A percentile compares a stretch with the other conserved stretches of the same genome.
phyloP scores from a whole-genome alignment of 2,888 invertebrate species.

The Arge pagana region DNA sequence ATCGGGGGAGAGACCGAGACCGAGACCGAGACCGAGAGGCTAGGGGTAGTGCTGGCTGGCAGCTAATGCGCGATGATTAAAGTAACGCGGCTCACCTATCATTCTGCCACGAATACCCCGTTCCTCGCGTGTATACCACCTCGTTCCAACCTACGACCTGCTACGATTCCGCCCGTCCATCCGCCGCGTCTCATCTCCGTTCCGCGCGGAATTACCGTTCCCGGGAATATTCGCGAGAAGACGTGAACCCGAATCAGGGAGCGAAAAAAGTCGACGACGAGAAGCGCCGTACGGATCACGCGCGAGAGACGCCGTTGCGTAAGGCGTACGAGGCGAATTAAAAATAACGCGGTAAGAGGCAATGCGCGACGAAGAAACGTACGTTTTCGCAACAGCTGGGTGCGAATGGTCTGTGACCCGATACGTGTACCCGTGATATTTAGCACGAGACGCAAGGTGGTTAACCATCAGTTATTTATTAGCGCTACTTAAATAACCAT shows the following conservation, averaged over 20 bases:
- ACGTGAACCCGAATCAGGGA: not conserved
- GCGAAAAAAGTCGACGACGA: not conserved
- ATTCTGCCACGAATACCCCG: slow-evolving; percentile 50
- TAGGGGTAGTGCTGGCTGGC: slow-evolving; percentile 28
- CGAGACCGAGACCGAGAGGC: slow-evolving; percentile 12
- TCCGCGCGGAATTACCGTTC: not conserved
- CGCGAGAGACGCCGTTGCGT: too few relatives aligned
- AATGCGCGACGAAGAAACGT: not conserved
- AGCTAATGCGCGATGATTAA: slow-evolving; percentile 58
- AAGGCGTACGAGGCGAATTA: not conserved
- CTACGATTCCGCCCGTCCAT: not conserved
- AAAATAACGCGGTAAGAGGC: not conserved
- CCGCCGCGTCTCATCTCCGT: not conserved
- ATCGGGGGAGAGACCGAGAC: slow-evolving; percentile 7
- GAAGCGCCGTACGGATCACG: not conserved
- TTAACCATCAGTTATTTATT: slow-evolving; percentile 48
- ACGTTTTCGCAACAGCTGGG: not conserved
- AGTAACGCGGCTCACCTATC: slow-evolving; percentile 57
- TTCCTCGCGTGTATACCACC: slow-evolving; percentile 13
- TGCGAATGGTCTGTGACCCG: slow-evolving; percentile 13
- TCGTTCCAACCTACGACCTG: not conserved
- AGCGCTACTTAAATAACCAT: slow-evolving; percentile 50
- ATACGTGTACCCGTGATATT: slow-evolving; percentile 11
- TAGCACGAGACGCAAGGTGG: slow-evolving; percentile 24
- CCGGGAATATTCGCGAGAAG: not conserved